Evolutionary conservation across 64 coral and sea anemone species (phyloP).

Genomic region (Dendrophyllia cribrosa): DNA sequence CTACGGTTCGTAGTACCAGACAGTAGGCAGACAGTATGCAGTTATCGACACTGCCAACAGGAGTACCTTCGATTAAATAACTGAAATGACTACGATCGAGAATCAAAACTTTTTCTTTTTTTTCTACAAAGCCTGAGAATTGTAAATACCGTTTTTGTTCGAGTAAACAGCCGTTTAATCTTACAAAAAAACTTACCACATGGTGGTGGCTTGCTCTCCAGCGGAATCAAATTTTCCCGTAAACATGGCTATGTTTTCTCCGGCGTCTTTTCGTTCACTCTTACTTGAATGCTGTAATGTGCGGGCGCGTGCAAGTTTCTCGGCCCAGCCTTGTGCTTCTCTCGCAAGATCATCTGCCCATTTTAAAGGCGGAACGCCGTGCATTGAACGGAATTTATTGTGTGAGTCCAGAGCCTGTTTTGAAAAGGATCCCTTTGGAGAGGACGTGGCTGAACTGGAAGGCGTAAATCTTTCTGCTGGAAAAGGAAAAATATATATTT

Average conservation of each 20-base stretch:
- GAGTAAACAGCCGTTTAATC: no score
- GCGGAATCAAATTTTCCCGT: constrained; percentile 79
- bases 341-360: constrained; percentile 59
- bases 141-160: no score
- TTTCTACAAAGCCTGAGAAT: no score
- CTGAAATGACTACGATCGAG: no score
- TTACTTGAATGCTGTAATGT: constrained; percentile 78
- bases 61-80: no score
- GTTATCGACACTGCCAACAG: no score
- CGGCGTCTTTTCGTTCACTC: constrained; percentile 60
- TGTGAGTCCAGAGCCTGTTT: constrained; percentile 58
- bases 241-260: constrained; percentile 91
- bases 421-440: constrained; percentile 41
- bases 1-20: no score
- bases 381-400: constrained; percentile 72
- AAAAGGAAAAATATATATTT: background rate
- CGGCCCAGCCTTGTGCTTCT: constrained; percentile 59
- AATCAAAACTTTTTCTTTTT: no score
- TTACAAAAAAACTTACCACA: constrained; percentile 59
- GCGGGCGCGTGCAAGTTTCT: constrained; percentile 57
- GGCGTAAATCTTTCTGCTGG: constrained; percentile 26
- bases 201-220: constrained; percentile 72
- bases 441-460: constrained; percentile 41
- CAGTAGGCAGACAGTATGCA: no score
- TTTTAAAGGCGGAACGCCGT: constrained; percentile 37